phyloP scores from a whole-genome alignment of 2,113 vertebrate genomes.

The Myanophis thanlyinensis region DNA sequence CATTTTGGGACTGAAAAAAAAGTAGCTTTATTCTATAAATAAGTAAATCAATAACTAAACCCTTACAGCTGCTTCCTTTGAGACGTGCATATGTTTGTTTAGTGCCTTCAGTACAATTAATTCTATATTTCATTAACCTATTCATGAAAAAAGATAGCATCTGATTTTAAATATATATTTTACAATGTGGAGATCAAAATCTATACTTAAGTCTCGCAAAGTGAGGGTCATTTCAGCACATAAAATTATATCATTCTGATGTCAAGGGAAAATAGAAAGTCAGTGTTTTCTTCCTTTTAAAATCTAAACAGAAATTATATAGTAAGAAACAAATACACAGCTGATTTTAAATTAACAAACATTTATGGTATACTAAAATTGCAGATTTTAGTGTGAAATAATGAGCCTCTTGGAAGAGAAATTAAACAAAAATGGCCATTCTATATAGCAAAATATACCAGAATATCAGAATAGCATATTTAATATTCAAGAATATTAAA shows the following conservation, averaged over 20 bases:
- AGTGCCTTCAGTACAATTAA: neutral
- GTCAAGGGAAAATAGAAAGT: neutral
- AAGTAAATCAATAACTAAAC: neutral
- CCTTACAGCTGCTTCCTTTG: neutral
- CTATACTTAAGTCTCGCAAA: neutral
- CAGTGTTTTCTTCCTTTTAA: slow-evolving; percentile 18
- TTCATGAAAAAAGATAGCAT: neutral
- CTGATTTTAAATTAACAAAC: slow-evolving; percentile 36
- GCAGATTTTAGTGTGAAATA: slow-evolving; percentile 32
- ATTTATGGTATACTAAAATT: slow-evolving; percentile 44
- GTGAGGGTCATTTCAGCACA: neutral
- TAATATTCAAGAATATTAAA: neutral
- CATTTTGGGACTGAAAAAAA: neutral
- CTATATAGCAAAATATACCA: slow-evolving; percentile 23
- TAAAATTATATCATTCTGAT: neutral
- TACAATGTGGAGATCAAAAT: neutral
- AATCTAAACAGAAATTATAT: slow-evolving; percentile 36
- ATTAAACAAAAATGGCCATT: slow-evolving; percentile 39
- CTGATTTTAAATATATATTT: slow-evolving; percentile 14
- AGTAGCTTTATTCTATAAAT: neutral
- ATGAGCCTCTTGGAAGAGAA: slow-evolving; percentile 43
- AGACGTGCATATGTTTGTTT: slow-evolving; percentile 25
- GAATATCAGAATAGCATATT: slow-evolving; percentile 24
- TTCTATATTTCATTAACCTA: neutral
- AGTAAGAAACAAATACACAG: slow-evolving; percentile 13